A percentile compares a stretch with the other conserved stretches of the same genome.
These are phyloP conservation scores for Datnioides undecimradiatus DNA, from an alignment of 2,113 vertebrate species.

Conservation along the genomic window DNA sequence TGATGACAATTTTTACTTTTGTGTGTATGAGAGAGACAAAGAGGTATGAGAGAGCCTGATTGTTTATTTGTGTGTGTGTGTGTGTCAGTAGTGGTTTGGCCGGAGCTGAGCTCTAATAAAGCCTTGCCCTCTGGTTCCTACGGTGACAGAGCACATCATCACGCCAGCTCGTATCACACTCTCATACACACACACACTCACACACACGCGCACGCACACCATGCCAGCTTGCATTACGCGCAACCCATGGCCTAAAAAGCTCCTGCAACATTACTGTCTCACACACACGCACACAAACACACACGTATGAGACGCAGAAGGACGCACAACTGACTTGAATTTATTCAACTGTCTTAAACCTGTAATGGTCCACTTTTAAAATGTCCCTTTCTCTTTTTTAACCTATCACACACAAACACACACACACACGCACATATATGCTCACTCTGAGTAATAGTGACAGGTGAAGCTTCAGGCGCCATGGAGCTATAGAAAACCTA, in stretches of 20 bases:
- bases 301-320: conserved; percentile 18
- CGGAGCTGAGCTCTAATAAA: conserved; percentile 65
- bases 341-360: conserved; percentile 36
- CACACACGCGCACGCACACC: conserved; percentile 42
- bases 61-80: conserved; percentile 30
- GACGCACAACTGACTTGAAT: conserved; percentile 23
- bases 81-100: conserved; percentile 74
- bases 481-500: conserved; percentile 51
- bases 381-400: conserved; percentile 26
- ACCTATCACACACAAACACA: conserved; percentile 18
- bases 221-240: conserved; percentile 77
- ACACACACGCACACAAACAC: conserved; percentile 59
- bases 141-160: conserved; percentile 92
- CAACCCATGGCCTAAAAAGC: conserved; percentile 77
- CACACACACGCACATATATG: conserved; percentile 14
- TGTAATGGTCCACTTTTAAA: conserved; percentile 27
- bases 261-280: conserved; percentile 73
- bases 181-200: conserved; percentile 41
- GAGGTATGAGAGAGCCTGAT: conserved; percentile 29
- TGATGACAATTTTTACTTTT: too few species aligned
- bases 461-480: conserved; percentile 61
- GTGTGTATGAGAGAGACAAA: conserved; percentile 15
- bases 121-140: conserved; percentile 83
- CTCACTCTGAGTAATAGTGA: conserved; percentile 60
- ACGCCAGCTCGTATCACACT: conserved; percentile 72